Conservation (phyloP, 2,888 invertebrate genomes). For the Arctia plantaginis region DNA sequence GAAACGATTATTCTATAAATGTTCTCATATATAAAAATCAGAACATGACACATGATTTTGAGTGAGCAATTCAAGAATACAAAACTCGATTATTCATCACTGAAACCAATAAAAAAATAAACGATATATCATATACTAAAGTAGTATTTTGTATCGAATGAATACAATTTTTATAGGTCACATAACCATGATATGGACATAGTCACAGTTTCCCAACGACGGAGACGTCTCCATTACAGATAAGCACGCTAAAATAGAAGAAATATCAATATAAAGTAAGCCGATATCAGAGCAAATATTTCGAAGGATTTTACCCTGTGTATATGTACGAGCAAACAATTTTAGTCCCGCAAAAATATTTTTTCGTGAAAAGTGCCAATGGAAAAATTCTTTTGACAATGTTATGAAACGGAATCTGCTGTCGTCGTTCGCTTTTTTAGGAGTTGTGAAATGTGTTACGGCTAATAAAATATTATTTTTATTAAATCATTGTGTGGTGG, state of each 20-base stretch:
- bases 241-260: constrained; percentile 38
- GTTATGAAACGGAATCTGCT: constrained; percentile 14
- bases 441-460: constrained; percentile 2
- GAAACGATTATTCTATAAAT: no score
- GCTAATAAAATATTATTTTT: constrained; percentile 1
- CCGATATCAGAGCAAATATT: constrained; percentile 38
- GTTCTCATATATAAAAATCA: background rate
- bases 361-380: constrained; percentile 13
- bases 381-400: constrained; percentile 13
- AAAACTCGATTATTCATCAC: background rate
- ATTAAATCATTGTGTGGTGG: background rate
- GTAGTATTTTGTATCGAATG: constrained; percentile 20
- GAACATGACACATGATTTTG: background rate
- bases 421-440: constrained; percentile 7
- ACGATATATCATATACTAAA: background rate
- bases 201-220: constrained; percentile 34
- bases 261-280: constrained; percentile 41
- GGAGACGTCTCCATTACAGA: constrained; percentile 41
- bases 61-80: background rate
- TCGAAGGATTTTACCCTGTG: constrained; percentile 28
- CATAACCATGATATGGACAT: constrained; percentile 33
- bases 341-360: constrained; percentile 24
- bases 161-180: constrained; percentile 29
- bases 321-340: constrained; percentile 35
- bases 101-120: background rate